Evolutionary conservation across 2,113 vertebrate genomes (phyloP), one percentile per base, ranked within the genome.

Genomic region (Hippoglossus stenolepis): DNA sequence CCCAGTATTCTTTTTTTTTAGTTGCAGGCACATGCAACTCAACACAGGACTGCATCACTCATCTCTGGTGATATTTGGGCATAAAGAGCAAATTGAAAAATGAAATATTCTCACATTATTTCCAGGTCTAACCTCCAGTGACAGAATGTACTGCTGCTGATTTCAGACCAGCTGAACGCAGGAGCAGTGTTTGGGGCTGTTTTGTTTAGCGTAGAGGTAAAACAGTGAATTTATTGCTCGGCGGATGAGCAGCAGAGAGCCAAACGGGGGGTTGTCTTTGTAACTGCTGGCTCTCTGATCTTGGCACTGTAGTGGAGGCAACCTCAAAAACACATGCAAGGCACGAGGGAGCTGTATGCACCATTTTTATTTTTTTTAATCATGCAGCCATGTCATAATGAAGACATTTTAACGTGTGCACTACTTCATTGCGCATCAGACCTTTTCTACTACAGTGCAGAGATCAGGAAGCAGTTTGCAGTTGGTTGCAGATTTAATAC

Each of bases 291-390:
- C 31, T 31, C 60, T 77, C 70, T 75, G 61, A 82, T 85, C 61
- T 77, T n/a, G 54, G 57, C 2, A 2, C 82, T 5, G 47, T 49
- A 18, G 47, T 49, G 47, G 47, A 49, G 47, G 47, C 14, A 49
- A 5, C 31, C 73, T 75, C 1, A 28, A 66, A 62, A 75, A 80
- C 23, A 56, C 24, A 69, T 63, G 56, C 24, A 18, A 58, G 63
- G 59, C 74, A 65, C 66, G 26, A 38, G 78, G 68, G 78, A 79
- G 71, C 78, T 58, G 65, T 58, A 73, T 24, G 49, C 24, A 70
- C 40, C 54, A 51, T 65, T 56, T 47, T 24, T 10, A 4, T 7
- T 7, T 20, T 24, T 17, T 67, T 28, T 60, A 14, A 58, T 69
- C 12, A 73, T 59, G 21, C 63, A 60, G 70, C 35, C 66, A 59